A percentile compares a stretch with the other conserved stretches of the same genome.
phyloP scores from a whole-genome alignment of 1,140 invertebrate genomes.

The Harlomillsia oculata region DNA sequence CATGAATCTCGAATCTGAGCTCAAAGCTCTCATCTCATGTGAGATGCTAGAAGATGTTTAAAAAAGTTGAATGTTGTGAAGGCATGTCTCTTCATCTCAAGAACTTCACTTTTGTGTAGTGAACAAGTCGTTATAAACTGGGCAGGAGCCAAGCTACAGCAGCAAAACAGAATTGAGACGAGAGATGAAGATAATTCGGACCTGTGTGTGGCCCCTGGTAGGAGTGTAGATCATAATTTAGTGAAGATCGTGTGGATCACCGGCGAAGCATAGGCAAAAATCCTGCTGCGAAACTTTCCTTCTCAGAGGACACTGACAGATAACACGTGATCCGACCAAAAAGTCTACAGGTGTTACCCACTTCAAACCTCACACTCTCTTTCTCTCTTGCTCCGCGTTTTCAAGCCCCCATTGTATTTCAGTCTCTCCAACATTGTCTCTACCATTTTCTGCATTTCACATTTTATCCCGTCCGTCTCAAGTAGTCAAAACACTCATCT shows the following conservation, averaged over 20 bases:
- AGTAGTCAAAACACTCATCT: too few species aligned
- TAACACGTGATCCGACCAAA: conserved; percentile 26
- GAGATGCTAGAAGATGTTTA: too few species aligned
- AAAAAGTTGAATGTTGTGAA: too few species aligned
- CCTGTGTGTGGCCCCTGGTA: conserved; percentile 32
- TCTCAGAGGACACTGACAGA: conserved; percentile 32
- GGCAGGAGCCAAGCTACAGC: too few species aligned
- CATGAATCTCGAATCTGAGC: too few species aligned
- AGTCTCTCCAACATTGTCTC: conserved; percentile 1
- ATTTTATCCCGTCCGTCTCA: too few species aligned
- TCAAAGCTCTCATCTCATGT: too few species aligned
- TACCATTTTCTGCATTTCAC: too few species aligned
- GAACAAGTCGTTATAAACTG: too few species aligned
- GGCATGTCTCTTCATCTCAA: too few species aligned
- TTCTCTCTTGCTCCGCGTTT: background rate
- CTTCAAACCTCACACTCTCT: conserved; percentile 9
- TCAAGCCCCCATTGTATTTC: background rate
- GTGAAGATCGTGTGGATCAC: conserved; percentile 35
- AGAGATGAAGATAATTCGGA: conserved; percentile 28
- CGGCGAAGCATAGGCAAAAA: conserved; percentile 31
- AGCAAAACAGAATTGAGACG: too few species aligned
- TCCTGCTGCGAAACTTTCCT: conserved; percentile 34
- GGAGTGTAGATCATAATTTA: conserved; percentile 32
- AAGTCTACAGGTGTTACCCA: conserved; percentile 28
- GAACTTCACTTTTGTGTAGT: too few species aligned